These are phyloP conservation scores for Oscheius sp. DNA, from an alignment of 2,888 invertebrate genomes.

Conservation along the genomic window DNA sequence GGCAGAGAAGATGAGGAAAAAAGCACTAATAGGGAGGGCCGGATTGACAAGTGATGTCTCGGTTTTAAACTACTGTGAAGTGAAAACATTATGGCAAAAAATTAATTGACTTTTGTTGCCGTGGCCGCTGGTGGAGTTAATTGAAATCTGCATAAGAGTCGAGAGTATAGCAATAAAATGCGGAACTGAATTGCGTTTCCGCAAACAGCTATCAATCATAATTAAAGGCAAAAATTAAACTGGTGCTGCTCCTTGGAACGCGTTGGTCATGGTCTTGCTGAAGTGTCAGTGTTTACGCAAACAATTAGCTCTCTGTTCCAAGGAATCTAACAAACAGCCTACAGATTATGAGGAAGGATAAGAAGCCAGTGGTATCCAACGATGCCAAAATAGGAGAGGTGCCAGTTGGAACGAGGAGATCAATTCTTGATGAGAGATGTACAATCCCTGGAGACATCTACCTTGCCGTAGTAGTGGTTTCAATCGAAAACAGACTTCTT, in stretches of 20 bases:
- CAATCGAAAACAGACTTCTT: too few species aligned
- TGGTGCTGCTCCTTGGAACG: too few species aligned
- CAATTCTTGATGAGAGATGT: background rate
- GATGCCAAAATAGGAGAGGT: slow-evolving; percentile 2
- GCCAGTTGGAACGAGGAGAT: slow-evolving; percentile 3
- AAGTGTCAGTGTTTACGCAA: too few species aligned
- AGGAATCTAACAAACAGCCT: too few species aligned
- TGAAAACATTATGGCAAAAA: slow-evolving; percentile 13
- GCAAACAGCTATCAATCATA: too few species aligned
- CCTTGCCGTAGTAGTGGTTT: too few species aligned
- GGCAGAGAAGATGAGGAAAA: too few species aligned
- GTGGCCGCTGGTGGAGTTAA: slow-evolving; percentile 28
- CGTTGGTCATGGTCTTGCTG: too few species aligned
- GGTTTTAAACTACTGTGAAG: background rate
- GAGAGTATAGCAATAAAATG: background rate
- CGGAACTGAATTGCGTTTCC: too few species aligned
- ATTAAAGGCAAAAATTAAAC: too few species aligned
- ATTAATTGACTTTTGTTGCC: slow-evolving; percentile 37
- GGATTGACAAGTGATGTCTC: slow-evolving; percentile 3
- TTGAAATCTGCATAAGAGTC: slow-evolving; percentile 33
- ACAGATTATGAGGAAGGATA: too few species aligned
- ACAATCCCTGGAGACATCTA: background rate
- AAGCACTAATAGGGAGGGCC: background rate
- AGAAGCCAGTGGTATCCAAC: background rate
- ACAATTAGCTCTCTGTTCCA: too few species aligned